Evolutionary conservation across 2,888 invertebrate species (phyloP).

Genomic region (Platerodrilus igneus): DNA sequence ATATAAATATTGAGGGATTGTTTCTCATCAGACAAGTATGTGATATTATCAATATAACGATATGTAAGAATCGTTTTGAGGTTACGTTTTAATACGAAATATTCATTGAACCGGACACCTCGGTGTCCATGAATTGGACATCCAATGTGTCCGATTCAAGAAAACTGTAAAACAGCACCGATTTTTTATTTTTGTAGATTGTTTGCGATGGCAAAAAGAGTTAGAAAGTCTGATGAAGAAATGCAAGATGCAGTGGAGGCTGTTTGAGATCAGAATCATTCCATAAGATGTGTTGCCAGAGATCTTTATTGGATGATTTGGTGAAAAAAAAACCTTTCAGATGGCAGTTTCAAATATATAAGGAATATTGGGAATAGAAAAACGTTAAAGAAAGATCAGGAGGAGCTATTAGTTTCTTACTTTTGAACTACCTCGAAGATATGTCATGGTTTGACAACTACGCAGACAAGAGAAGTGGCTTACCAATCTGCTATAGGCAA

Average conservation of each 20-base stretch:
- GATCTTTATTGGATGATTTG: constrained; percentile 11
- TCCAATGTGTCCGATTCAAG: constrained; percentile 4
- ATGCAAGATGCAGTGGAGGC: constrained; percentile 9
- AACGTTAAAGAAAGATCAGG: constrained; percentile 11
- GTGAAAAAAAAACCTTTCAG: constrained; percentile 1
- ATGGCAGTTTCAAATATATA: constrained; percentile 2
- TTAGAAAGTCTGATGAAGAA: constrained; percentile 6
- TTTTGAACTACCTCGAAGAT: constrained; percentile 15
- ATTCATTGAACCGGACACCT: too few species aligned
- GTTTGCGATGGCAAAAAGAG: constrained; percentile 3
- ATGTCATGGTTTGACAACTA: constrained; percentile 20
- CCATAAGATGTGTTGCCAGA: constrained; percentile 20
- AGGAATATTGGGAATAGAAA: constrained; percentile 2
- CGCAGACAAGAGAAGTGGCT: constrained; percentile 15
- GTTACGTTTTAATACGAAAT: constrained; percentile 1
- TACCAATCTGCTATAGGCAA: constrained; percentile 13
- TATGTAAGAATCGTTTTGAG: constrained; percentile 4
- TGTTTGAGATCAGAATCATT: constrained; percentile 19
- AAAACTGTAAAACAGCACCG: background rate
- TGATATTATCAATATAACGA: constrained; percentile 1
- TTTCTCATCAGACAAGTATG: constrained; percentile 3
- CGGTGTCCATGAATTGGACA: background rate
- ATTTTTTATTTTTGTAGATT: constrained; percentile 1
- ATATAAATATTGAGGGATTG: constrained; percentile 3
- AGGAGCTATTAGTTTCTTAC: constrained; percentile 11